Conservation (phyloP, 2,888 invertebrate genomes). For the Polydrusus pterygomalis region DNA sequence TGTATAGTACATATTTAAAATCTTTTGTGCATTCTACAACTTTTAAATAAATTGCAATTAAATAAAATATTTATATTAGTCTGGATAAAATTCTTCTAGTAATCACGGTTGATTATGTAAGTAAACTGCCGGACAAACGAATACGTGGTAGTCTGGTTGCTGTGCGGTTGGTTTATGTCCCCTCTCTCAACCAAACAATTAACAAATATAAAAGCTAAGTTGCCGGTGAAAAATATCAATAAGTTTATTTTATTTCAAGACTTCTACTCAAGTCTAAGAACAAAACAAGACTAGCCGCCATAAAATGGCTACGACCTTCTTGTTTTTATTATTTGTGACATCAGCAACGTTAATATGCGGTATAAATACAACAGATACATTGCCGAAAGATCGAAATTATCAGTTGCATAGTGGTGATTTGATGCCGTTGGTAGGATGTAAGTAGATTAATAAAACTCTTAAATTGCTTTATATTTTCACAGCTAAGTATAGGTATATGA, state of each 20-base stretch:
- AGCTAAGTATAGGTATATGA: no score
- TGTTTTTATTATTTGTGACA: conserved; percentile 20
- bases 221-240: background rate
- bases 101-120: no score
- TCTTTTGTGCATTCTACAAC: no score
- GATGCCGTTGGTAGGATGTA: conserved; percentile 77
- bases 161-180: no score
- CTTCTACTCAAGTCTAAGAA: background rate
- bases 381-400: conserved; percentile 64
- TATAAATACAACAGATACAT: background rate
- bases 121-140: background rate
- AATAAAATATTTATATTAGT: no score
- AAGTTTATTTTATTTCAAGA: background rate
- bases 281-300: no score
- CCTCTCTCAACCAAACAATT: background rate
- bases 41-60: no score
- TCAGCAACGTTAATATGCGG: background rate
- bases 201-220: background rate
- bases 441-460: conserved; percentile 62
- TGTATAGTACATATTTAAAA: no score
- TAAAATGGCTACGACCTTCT: background rate
- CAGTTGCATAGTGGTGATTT: conserved; percentile 71
- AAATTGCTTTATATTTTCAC: no score
- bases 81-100: background rate
- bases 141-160: no score